Evolutionary conservation across 2,888 invertebrate genomes (phyloP), one percentile per base, ranked within the genome.

Genomic region (Anthoptus insignis): DNA sequence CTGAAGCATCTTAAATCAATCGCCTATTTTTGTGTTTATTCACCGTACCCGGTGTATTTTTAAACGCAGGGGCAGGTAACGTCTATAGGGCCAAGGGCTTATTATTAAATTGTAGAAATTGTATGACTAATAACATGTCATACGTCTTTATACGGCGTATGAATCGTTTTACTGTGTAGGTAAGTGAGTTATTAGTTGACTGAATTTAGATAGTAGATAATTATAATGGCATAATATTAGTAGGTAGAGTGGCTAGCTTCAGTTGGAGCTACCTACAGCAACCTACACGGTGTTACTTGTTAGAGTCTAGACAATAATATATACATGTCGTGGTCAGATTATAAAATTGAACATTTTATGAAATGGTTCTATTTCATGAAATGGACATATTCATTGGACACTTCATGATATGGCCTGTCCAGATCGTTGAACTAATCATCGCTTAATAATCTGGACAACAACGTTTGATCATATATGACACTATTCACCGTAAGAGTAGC

Each of bases 11-110:
- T 75, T 49, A 61, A 81, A 68, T 69, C 64, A 65, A 73, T 58
- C 22, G 79, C 70, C 5, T 82, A 69, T 11, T 24, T 19, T 52
- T 71, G 73, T 90, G 89, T 91, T 90, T 91, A 88, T 90, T 83
- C 89, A 85, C 83, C 86, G 85, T 82, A 86, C 81, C 81, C 79
- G 80, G 83, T 84, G 87, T 92, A 91, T 91, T 92, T 92, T 89
- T 91, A 82, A 85, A 86, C 79, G 80, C 79, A 81, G 82, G 76
- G 82, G 82, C 91, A 91, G 91, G 92, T 91, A 91, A 85, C 80
- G 76, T 83, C 78, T 78, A 67, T 78, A 86, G 87, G 87, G 83
- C 87, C 86, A 88, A 89, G 91, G 88, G 88, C 84, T 87, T 70
- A 67, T 59, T 67, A 37, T 42, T 49, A 42, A 53, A 32, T 27